phyloP scores from a whole-genome alignment of 2,888 invertebrate species.

The Tetheella fluctuosa region DNA sequence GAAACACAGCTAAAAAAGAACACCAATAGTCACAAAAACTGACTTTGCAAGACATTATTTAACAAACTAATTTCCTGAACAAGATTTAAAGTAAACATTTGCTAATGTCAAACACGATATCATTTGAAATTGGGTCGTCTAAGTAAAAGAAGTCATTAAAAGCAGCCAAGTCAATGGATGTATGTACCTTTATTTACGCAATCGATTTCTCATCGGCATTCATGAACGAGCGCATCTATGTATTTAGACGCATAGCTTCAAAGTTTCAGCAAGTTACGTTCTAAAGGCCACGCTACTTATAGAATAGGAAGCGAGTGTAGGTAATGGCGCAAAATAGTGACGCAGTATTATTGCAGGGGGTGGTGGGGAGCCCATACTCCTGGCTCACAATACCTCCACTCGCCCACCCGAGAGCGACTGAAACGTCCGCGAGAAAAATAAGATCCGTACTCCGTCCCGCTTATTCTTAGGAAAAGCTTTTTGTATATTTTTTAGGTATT shows the following conservation, averaged over 20 bases:
- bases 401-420: conserved; percentile 74
- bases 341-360: conserved; percentile 85
- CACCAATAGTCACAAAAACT: too few relatives aligned
- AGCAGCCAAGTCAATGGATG: background rate
- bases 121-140: conserved; percentile 5
- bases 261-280: conserved; percentile 52
- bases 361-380: conserved; percentile 62
- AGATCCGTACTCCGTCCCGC: conserved; percentile 82
- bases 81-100: background rate
- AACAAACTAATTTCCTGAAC: background rate
- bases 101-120: background rate
- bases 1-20: too few relatives aligned
- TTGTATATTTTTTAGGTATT: conserved; percentile 78
- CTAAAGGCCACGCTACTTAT: conserved; percentile 76
- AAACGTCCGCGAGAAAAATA: conserved; percentile 85
- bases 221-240: conserved; percentile 2
- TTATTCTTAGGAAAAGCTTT: conserved; percentile 81
- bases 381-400: conserved; percentile 43
- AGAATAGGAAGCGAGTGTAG: conserved; percentile 84
- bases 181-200: background rate
- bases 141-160: background rate
- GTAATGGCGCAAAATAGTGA: conserved; percentile 86
- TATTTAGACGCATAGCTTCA: conserved; percentile 25
- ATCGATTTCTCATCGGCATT: conserved; percentile 1
- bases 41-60: background rate